Percentiles rank a stretch among this genome's conserved stretches.
These are phyloP conservation scores for Gyps fulvus DNA, from an alignment of 2,113 vertebrate genomes.

Conservation along the genomic window DNA sequence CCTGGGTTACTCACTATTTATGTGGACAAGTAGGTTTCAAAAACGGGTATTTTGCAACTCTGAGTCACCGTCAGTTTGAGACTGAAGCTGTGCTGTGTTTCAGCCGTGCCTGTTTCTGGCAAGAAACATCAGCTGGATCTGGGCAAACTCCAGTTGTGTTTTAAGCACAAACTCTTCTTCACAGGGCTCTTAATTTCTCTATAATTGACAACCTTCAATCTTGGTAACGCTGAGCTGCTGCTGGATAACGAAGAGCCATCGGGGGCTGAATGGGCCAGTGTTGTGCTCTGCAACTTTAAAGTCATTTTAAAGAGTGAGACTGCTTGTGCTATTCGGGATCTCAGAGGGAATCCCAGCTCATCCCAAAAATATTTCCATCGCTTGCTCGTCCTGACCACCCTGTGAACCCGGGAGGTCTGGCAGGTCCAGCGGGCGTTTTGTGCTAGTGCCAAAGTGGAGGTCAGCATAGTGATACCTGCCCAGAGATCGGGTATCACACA, in stretches of 20 bases:
- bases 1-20: background rate
- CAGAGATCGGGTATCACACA: fast-evolving
- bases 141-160: background rate
- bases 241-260: fast-evolving
- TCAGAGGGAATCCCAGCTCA: background rate
- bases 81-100: background rate
- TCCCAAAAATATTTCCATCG: background rate
- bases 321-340: background rate
- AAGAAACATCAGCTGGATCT: background rate
- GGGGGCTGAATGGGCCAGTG: background rate
- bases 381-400: background rate
- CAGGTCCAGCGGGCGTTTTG: background rate
- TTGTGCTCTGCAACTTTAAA: background rate
- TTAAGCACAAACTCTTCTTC: background rate
- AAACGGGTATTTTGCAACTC: background rate
- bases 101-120: background rate
- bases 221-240: fast-evolving
- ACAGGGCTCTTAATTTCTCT: background rate
- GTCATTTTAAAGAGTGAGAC: background rate
- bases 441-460: conserved; percentile 29
- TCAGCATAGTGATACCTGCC: background rate
- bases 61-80: background rate
- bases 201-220: background rate
- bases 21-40: background rate
- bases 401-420: conserved; percentile 35